phyloP scores from a whole-genome alignment of 2,888 invertebrate species.

The Penaeus monodon region DNA sequence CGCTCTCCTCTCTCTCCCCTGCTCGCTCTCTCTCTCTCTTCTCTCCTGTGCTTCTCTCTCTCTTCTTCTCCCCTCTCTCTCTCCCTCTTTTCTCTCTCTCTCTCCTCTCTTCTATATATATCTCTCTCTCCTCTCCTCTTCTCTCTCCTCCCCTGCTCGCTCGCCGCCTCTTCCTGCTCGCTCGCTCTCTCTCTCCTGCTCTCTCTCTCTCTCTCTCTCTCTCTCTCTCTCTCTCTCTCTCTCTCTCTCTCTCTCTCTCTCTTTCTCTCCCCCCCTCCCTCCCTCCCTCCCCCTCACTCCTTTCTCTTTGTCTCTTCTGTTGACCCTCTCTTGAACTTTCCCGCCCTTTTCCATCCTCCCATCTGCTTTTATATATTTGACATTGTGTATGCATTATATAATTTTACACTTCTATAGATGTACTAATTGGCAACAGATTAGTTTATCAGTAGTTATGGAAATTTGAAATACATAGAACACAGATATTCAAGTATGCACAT shows the following conservation, averaged over 20 bases:
- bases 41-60: neutral
- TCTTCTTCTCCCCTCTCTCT: neutral
- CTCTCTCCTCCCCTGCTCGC: neutral
- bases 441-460: too few relatives aligned
- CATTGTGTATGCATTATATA: too few relatives aligned
- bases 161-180: neutral
- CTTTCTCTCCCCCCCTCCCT: neutral
- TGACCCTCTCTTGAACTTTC: neutral
- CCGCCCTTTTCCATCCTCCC: neutral
- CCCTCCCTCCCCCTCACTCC: too few relatives aligned
- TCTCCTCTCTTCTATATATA: neutral
- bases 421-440: too few relatives aligned
- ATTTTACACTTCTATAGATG: too few relatives aligned
- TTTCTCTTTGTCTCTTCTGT: neutral
- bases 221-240: neutral
- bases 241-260: neutral
- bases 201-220: neutral
- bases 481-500: too few relatives aligned
- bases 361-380: neutral
- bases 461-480: too few relatives aligned
- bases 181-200: neutral
- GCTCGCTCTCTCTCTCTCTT: neutral
- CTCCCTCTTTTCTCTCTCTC: neutral
- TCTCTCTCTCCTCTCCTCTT: neutral
- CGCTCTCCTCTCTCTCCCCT: too few relatives aligned